phyloP scores from a whole-genome alignment of 1,140 invertebrate genomes.

The Drosophila ironensis region DNA sequence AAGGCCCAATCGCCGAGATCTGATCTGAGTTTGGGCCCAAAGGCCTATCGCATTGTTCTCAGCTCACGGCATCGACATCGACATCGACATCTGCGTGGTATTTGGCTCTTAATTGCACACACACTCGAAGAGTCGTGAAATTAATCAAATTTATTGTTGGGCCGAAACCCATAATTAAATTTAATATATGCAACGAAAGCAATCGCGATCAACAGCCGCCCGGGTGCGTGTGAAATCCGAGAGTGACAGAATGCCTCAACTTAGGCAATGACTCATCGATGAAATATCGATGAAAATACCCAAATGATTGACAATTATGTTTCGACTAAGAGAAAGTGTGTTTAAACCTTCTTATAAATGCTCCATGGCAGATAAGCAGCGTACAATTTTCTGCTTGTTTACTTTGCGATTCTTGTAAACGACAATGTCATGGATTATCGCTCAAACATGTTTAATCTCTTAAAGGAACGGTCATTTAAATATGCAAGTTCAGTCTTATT shows the following conservation, averaged over 20 bases:
- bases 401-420: background rate
- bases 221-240: slow-evolving; percentile 56
- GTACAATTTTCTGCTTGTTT: slow-evolving; percentile 16
- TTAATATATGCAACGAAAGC: slow-evolving; percentile 35
- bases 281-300: background rate
- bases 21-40: slow-evolving; percentile 24
- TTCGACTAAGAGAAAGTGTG: no score
- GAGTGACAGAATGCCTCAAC: slow-evolving; percentile 2
- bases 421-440: background rate
- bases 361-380: background rate
- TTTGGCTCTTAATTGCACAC: slow-evolving; percentile 45
- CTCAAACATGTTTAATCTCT: no score
- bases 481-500: background rate
- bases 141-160: slow-evolving; percentile 50
- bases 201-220: slow-evolving; percentile 20
- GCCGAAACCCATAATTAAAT: slow-evolving; percentile 55
- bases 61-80: background rate
- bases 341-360: background rate
- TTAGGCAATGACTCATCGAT: slow-evolving; percentile 40
- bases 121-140: slow-evolving; percentile 42
- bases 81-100: no score
- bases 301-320: no score
- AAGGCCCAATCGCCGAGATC: slow-evolving; percentile 53
- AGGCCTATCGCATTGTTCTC: slow-evolving; percentile 47
- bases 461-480: background rate